Evolutionary conservation across 2,113 vertebrate genomes (phyloP).

Genomic region (Prionailurus bengalensis): DNA sequence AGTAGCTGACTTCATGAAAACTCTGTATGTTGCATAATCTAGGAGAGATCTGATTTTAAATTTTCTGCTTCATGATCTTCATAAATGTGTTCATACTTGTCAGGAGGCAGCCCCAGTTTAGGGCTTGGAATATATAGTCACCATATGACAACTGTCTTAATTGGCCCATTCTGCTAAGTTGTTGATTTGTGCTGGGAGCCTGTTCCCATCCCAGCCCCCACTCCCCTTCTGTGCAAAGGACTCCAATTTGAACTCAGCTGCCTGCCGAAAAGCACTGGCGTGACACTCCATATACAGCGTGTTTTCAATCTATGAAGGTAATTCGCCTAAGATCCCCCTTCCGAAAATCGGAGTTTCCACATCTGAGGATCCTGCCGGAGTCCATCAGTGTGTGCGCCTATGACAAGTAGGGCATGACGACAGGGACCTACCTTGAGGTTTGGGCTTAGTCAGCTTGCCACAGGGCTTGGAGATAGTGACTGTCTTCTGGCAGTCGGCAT

Average conservation of each 20-base stretch:
- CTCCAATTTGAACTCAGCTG: not conserved
- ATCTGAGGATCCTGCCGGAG: not conserved
- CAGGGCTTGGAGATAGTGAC: constrained; percentile 97
- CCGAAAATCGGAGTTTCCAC: not conserved
- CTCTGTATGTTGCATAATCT: not conserved
- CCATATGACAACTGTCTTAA: not conserved
- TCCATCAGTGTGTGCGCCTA: accelerated
- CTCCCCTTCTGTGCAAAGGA: not conserved
- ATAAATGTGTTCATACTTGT: not conserved
- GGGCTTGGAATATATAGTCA: not conserved
- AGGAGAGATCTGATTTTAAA: not conserved
- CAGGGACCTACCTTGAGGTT: constrained; percentile 93
- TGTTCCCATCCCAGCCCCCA: not conserved
- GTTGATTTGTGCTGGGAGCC: not conserved
- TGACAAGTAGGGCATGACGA: accelerated
- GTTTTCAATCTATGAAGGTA: not conserved
- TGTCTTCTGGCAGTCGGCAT: constrained; percentile 94
- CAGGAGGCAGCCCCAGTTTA: not conserved
- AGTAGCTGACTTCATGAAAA: not conserved
- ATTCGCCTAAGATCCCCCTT: not conserved
- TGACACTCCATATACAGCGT: not conserved
- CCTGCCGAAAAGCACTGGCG: not conserved
- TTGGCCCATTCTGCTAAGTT: not conserved
- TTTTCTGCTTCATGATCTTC: not conserved
- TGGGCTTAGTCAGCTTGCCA: constrained; percentile 95